Conservation (phyloP, 2,797 vertebrate genomes). For the Nannoperca obscura region DNA sequence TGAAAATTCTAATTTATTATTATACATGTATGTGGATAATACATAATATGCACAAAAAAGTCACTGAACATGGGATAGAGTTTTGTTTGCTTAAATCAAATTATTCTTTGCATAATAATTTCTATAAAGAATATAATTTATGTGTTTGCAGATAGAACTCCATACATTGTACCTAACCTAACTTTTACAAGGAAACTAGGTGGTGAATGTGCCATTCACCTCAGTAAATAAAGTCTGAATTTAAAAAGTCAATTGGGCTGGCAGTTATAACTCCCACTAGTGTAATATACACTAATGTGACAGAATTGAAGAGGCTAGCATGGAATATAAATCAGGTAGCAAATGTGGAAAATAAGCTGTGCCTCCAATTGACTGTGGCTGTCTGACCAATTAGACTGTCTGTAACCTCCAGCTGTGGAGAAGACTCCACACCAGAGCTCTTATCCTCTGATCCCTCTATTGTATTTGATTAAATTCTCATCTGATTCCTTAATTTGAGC, state of each 20-base stretch:
- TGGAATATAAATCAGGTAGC: slow-evolving; percentile 43
- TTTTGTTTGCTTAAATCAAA: not conserved
- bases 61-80: not conserved
- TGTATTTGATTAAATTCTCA: slow-evolving; percentile 40
- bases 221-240: not conserved
- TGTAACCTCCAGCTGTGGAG: slow-evolving; percentile 38
- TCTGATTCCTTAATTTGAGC: slow-evolving; percentile 25
- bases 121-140: not conserved
- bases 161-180: not conserved
- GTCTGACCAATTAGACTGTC: slow-evolving; percentile 48
- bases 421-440: slow-evolving; percentile 24
- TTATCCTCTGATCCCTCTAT: slow-evolving; percentile 36
- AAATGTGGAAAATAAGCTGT: slow-evolving; percentile 50
- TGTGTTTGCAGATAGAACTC: not conserved
- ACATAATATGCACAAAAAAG: not conserved
- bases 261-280: slow-evolving; percentile 14
- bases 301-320: slow-evolving; percentile 1
- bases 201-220: not conserved
- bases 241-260: not conserved
- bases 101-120: not conserved
- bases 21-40: not conserved
- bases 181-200: not conserved
- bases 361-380: slow-evolving; percentile 21
- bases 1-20: not conserved
- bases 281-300: slow-evolving; percentile 31